phyloP scores from a whole-genome alignment of 1,140 invertebrate species.

The Drosophila murphyi region DNA sequence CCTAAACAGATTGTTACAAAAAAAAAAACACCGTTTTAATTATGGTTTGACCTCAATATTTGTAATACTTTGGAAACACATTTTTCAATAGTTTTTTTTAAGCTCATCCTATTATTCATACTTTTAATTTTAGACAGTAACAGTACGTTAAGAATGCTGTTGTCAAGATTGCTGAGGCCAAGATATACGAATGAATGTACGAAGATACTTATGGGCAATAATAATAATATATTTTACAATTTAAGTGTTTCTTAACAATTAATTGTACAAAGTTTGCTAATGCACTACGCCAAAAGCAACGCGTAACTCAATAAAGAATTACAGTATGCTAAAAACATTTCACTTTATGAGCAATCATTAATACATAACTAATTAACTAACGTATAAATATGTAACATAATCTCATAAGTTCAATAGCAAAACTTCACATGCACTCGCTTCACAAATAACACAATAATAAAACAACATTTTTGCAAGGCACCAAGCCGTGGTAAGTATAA shows the following conservation, averaged over 20 bases:
- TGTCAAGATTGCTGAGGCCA: not conserved
- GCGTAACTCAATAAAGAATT: not conserved
- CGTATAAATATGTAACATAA: slow-evolving; percentile 3
- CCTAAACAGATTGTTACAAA: too few species aligned
- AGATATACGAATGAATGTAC: not conserved
- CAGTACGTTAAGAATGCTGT: not conserved
- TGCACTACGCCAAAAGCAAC: too few species aligned
- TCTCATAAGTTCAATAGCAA: slow-evolving; percentile 33
- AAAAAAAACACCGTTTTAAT: too few species aligned
- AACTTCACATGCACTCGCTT: slow-evolving; percentile 25
- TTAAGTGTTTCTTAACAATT: too few species aligned
- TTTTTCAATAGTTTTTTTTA: too few species aligned
- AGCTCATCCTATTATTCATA: too few species aligned
- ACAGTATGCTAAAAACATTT: slow-evolving; percentile 6
- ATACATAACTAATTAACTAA: slow-evolving; percentile 25
- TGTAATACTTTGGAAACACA: too few species aligned
- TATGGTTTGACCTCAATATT: too few species aligned
- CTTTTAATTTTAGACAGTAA: not conserved
- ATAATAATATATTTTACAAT: too few species aligned
- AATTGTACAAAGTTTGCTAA: too few species aligned
- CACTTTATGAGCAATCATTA: slow-evolving; percentile 26
- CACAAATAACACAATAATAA: slow-evolving; percentile 13
- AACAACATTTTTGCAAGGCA: slow-evolving; percentile 64
- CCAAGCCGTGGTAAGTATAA: slow-evolving; percentile 21
- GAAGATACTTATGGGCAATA: not conserved